Base-by-base conservation (phyloP, 2,113 vertebrate species). In the Chamaea fasciata region DNA sequence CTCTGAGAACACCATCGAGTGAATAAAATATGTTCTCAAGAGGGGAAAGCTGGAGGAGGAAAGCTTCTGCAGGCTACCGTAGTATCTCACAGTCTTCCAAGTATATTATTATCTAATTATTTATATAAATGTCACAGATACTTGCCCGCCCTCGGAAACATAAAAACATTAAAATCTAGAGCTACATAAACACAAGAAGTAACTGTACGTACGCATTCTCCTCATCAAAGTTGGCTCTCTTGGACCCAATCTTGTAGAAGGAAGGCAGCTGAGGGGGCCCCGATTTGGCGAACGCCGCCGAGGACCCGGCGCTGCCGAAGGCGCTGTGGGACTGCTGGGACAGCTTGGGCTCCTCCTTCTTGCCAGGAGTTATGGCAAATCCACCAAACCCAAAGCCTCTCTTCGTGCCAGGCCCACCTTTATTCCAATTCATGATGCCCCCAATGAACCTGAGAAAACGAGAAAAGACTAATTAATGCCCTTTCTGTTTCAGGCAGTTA, bases 201-300 rank as follows among this genome's bases (percentile, higher is more conserved):
- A 35, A 49, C 11, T 6, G 59, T 44, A 95, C 98, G 98, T 96
- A 98, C 98, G 99, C 99, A 90, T 99, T 99, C 96, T 99, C 99
- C 95, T 99, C 99, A 94, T 99, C 99, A 70, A 99, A 99, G 95
- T 99, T 99, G 6, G 99, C 99, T 92, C 99, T 96, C 94, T 99
- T 99, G 42, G 99, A 99, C 64, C 99, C 99, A 75, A 99, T 99
- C 97, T 99, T 99, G 96, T 99, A 99, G 97, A 99, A 99, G 37
- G 99, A 99, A 74, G 99, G 99, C 41, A 99, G 98, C 96, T 99
- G 99, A 85, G 99, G 99, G 57, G 97, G 97, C 81, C 96, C 96
- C 3, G 97, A 97, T 73, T 99, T 99, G 0, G 99, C 98, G 60
- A 98, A 99, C 0, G 98, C 98, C 20, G 98, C 98, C 31, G 98